Conservation (phyloP, 2,888 invertebrate genomes). For the Plebejus argus region DNA sequence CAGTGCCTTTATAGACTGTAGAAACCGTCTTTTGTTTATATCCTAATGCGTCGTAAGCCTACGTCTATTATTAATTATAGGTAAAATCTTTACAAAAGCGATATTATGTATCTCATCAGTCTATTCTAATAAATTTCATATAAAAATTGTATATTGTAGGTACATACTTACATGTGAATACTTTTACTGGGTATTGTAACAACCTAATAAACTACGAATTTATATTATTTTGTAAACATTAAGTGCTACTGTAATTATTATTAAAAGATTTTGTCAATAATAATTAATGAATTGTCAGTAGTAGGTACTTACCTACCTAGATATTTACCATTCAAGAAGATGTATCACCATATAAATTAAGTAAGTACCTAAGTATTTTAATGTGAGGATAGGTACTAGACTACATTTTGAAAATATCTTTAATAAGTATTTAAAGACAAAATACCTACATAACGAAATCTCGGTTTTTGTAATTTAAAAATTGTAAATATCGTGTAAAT, state of each 20-base stretch:
- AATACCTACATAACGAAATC: background rate
- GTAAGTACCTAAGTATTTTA: too few species aligned
- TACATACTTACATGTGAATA: too few species aligned
- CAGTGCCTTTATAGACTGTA: conserved; percentile 16
- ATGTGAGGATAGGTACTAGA: too few species aligned
- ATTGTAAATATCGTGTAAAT: conserved; percentile 14
- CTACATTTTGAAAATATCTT: background rate
- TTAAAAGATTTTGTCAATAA: background rate
- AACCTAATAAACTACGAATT: background rate
- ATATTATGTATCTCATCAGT: background rate
- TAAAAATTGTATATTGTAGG: background rate
- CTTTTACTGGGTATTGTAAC: too few species aligned
- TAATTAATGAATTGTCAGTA: background rate
- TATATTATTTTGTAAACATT: background rate
- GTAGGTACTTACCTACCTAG: background rate
- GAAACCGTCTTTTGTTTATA: background rate
- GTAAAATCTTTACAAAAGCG: background rate
- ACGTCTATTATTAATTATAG: background rate
- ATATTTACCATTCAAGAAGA: too few species aligned
- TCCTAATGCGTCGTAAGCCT: background rate
- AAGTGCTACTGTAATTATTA: background rate
- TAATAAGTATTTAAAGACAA: background rate
- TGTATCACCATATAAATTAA: too few species aligned
- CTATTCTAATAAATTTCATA: background rate
- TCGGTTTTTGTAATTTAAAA: background rate